Percentiles rank a stretch among this genome's conserved stretches.
Conservation (phyloP, 2,113 vertebrate species). For the Strix uralensis region DNA sequence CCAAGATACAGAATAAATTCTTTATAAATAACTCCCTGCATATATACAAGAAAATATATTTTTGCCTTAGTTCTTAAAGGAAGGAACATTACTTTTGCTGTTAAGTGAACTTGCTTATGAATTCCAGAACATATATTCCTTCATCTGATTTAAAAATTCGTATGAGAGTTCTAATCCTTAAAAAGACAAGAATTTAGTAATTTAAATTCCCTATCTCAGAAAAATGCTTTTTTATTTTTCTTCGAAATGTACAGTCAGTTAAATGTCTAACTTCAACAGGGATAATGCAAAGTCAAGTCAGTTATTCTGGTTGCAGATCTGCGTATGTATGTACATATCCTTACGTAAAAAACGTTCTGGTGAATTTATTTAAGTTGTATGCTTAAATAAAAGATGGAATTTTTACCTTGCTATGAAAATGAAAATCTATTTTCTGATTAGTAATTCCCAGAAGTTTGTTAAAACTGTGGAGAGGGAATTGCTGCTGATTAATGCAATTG, state of each 20-base stretch:
- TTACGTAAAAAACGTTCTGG: neutral
- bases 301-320: neutral
- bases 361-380: neutral
- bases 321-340: neutral
- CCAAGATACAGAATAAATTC: neutral
- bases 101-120: neutral
- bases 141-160: neutral
- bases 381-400: neutral
- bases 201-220: neutral
- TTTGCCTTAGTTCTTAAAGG: neutral
- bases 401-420: neutral
- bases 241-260: neutral
- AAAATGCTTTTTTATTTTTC: neutral
- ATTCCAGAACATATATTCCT: neutral
- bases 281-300: neutral
- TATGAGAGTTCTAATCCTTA: neutral
- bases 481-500: neutral
- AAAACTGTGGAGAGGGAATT: neutral
- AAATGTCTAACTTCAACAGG: neutral
- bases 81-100: neutral
- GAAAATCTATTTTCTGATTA: neutral
- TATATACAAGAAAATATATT: neutral
- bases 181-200: neutral
- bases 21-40: neutral
- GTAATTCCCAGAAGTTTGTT: neutral